Evolutionary conservation across 2,797 vertebrate species (phyloP), one percentile per base, ranked within the genome.

Genomic region (Anabas testudineus): DNA sequence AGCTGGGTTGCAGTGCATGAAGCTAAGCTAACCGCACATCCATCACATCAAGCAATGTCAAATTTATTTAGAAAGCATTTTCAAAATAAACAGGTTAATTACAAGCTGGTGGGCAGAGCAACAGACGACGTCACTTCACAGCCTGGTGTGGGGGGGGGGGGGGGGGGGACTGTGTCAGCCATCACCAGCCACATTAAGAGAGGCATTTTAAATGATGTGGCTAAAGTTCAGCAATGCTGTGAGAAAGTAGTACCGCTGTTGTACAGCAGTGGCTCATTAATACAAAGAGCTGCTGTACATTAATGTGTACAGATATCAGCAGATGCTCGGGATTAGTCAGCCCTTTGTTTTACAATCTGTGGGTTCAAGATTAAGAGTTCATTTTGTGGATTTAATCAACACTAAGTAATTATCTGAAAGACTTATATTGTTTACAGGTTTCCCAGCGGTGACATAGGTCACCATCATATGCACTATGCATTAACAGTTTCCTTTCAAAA

Each of bases 71-170:
- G 49, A 54, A 62, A 52, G 46, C 37, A 9, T 67, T 59, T 82
- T 77, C 64, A 9, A 80, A 81, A 81, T 52, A 84, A 82, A 77
- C 76, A 75, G 54, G 73, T 82, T 85, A 86, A 90, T 84, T 76
- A 78, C 30, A 82, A 81, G 59, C 67, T 68, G 47, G 46, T 42
- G 15, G 4, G 45, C 39, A 34, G 51, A 71, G 51, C 30, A 56
- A 54, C 71, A 67, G 66, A 62, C 48, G 18, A 56, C 51, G 59
- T 74, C 66, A 46, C 26, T 74, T 59, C 5, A 7, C 66, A 10
- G 73, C 72, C 62, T 19, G 30, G n/a, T n/a, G n/a, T n/a, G n/a
- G n/a, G n/a, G n/a, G n/a, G n/a, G n/a, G n/a, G n/a, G n/a, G n/a
- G n/a, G n/a, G 14, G 36, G 5, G 64, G 45, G 36, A 4, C 55